Evolutionary conservation across 30 jellyfish, hydroid and myxozoan genomes (phyloP).

Genomic region (Aurelia coerulea): DNA sequence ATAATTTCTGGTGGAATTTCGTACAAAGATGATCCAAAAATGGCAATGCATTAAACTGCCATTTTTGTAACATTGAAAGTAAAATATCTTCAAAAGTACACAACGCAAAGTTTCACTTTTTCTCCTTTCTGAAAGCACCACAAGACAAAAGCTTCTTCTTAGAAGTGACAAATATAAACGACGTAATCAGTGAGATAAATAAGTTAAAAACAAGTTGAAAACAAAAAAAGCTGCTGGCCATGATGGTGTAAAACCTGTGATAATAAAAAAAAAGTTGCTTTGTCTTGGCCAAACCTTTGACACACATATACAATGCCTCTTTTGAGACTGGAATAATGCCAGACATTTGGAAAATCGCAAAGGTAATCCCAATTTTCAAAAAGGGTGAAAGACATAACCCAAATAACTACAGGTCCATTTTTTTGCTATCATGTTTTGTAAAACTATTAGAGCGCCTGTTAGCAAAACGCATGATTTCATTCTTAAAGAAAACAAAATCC

Average conservation of each 20-base stretch:
- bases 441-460: neutral
- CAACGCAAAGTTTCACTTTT: neutral
- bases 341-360: no score
- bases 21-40: neutral
- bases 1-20: neutral
- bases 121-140: neutral
- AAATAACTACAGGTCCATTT: neutral
- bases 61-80: neutral
- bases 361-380: no score
- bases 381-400: no score
- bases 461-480: neutral
- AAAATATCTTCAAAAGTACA: neutral
- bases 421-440: neutral
- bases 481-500: conserved; percentile 3
- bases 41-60: conserved; percentile 9
- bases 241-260: no score
- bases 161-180: neutral
- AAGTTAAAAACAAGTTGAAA: no score
- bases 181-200: no score
- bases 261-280: no score
- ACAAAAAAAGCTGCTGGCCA: no score
- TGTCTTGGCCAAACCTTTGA: no score
- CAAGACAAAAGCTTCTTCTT: neutral
- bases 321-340: no score
- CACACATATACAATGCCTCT: no score